phyloP scores from a whole-genome alignment of 2,888 invertebrate genomes.

The Caenorhabditis sp. region DNA sequence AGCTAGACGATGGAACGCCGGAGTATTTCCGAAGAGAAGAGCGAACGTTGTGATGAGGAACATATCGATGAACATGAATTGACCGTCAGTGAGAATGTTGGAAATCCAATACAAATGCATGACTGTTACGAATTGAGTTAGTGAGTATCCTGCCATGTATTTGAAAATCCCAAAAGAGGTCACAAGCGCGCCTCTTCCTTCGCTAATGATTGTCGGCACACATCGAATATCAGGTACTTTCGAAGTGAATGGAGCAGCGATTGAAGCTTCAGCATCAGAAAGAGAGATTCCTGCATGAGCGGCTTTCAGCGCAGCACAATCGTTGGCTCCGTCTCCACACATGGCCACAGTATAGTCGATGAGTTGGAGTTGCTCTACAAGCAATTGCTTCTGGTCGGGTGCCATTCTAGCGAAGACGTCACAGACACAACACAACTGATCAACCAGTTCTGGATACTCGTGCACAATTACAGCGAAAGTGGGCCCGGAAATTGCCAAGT shows the following conservation, averaged over 20 bases:
- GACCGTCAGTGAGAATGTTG: conserved; percentile 83
- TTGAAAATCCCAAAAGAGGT: conserved; percentile 98
- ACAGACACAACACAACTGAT: conserved; percentile 80
- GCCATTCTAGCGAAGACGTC: conserved; percentile 84
- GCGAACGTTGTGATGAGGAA: conserved; percentile 85
- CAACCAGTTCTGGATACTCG: conserved; percentile 81
- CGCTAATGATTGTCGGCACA: conserved; percentile 83
- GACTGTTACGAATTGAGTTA: conserved; percentile 84
- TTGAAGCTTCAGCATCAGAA: conserved; percentile 86
- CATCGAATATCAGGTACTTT: conserved; percentile 84
- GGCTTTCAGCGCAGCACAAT: conserved; percentile 85
- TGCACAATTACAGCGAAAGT: conserved; percentile 80
- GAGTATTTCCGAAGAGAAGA: conserved; percentile 83
- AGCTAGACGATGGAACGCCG: conserved; percentile 77
- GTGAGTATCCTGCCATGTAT: conserved; percentile 94
- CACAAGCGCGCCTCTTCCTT: conserved; percentile 92
- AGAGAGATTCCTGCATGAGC: conserved; percentile 76
- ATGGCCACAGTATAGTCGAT: conserved; percentile 84
- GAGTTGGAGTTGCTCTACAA: conserved; percentile 83
- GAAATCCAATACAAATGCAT: conserved; percentile 85
- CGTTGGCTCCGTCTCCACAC: conserved; percentile 85
- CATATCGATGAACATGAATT: conserved; percentile 86
- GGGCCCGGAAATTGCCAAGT: conserved; percentile 71
- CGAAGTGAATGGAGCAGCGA: conserved; percentile 86
- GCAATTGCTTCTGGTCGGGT: conserved; percentile 88